phyloP scores from a whole-genome alignment of 2,888 invertebrate species.

The Metallyticus violacea region DNA sequence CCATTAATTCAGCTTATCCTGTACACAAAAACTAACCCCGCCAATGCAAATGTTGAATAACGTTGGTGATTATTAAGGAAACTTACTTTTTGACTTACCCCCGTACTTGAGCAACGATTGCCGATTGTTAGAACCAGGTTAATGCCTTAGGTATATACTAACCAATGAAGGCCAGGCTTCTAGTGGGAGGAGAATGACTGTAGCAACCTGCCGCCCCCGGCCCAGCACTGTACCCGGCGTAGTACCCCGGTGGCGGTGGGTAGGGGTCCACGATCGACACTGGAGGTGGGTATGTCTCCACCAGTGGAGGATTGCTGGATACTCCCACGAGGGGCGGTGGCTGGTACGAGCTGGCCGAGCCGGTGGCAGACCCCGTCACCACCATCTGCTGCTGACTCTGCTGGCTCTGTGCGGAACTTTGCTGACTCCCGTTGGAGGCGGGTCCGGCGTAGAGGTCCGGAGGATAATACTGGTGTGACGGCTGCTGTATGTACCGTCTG shows the following conservation, averaged over 20 bases:
- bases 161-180: slow-evolving; percentile 63
- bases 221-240: slow-evolving; percentile 48
- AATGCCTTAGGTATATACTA: slow-evolving; percentile 39
- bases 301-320: slow-evolving; percentile 39
- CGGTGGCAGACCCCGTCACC: slow-evolving; percentile 48
- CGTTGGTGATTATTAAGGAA: no score
- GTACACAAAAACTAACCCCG: no score
- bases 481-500: slow-evolving; percentile 38
- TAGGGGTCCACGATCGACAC: slow-evolving; percentile 41
- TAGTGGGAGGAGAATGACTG: slow-evolving; percentile 58
- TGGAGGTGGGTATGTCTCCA: slow-evolving; percentile 28
- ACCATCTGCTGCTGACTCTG: slow-evolving; percentile 45
- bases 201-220: slow-evolving; percentile 55
- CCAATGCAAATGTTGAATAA: no score
- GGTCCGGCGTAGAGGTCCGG: slow-evolving; percentile 39
- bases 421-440: slow-evolving; percentile 41
- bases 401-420: slow-evolving; percentile 4
- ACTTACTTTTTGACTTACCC: no score
- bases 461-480: slow-evolving; percentile 44
- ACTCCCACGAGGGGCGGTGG: slow-evolving; percentile 42
- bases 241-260: slow-evolving; percentile 39
- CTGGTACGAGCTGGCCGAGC: slow-evolving; percentile 31
- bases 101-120: no score
- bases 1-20: no score
- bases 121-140: no score